phyloP scores from a whole-genome alignment of 2,113 vertebrate genomes.

The Gopherus evgoodei region DNA sequence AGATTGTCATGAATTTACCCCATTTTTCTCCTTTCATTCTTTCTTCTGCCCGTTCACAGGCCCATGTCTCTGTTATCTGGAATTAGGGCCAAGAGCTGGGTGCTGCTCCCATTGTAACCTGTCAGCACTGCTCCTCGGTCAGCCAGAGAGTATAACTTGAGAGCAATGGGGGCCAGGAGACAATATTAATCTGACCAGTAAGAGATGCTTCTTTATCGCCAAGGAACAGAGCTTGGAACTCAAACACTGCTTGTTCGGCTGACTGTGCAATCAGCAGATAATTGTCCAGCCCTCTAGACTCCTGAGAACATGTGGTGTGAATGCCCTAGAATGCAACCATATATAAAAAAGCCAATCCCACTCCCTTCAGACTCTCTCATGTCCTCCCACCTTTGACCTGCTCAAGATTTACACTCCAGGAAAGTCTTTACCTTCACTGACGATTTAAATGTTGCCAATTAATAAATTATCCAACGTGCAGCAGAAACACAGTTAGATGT shows the following conservation, averaged over 20 bases:
- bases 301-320: not conserved
- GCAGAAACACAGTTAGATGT: slow-evolving; percentile 59
- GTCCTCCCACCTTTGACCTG: not conserved
- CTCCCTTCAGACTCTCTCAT: not conserved
- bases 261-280: not conserved
- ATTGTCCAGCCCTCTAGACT: not conserved
- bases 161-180: not conserved
- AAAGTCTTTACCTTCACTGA: slow-evolving; percentile 66
- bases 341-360: not conserved
- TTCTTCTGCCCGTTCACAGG: not conserved
- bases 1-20: not conserved
- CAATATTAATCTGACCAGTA: not conserved
- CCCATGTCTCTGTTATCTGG: not conserved
- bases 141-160: not conserved
- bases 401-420: not conserved
- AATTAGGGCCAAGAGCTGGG: not conserved
- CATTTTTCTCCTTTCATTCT: not conserved
- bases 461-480: slow-evolving; percentile 69
- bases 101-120: not conserved
- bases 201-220: not conserved
- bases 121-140: not conserved
- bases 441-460: slow-evolving; percentile 71
- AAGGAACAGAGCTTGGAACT: not conserved
- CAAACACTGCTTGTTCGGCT: not conserved
- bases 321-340: not conserved